Percentiles rank a stretch among this genome's conserved stretches.
phyloP scores from a whole-genome alignment of 2,113 vertebrate species.

The Uria aalge region DNA sequence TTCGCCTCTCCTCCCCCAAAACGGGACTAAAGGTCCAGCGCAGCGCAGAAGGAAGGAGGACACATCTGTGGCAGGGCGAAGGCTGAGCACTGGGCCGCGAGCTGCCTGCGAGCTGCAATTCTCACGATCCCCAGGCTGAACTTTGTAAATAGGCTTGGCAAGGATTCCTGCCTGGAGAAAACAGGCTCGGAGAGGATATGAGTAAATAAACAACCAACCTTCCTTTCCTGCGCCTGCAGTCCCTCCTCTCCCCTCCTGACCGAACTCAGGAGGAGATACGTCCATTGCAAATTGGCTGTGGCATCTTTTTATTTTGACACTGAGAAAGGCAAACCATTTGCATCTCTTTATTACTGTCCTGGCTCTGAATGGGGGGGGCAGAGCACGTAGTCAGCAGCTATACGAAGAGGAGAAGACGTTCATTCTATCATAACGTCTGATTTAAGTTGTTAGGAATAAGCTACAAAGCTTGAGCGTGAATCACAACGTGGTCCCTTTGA shows the following conservation, averaged over 20 bases:
- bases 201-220: neutral
- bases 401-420: neutral
- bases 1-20: neutral
- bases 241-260: neutral
- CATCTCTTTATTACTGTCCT: neutral
- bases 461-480: neutral
- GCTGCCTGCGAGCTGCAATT: slow-evolving; percentile 36
- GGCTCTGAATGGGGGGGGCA: neutral
- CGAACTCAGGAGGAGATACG: neutral
- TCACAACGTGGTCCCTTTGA: neutral
- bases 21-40: neutral
- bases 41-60: neutral
- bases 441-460: neutral
- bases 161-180: slow-evolving; percentile 50
- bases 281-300: neutral
- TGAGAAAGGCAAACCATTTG: neutral
- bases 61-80: slow-evolving; percentile 6
- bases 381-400: neutral
- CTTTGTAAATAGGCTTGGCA: slow-evolving; percentile 74
- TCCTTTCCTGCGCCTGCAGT: neutral
- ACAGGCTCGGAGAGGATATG: neutral
- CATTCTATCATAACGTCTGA: neutral
- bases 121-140: slow-evolving; percentile 71
- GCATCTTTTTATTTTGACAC: neutral
- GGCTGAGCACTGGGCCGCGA: neutral